Evolutionary conservation across 2,888 invertebrate species (phyloP).

Genomic region (Aphelenchoides bicaudatus): DNA sequence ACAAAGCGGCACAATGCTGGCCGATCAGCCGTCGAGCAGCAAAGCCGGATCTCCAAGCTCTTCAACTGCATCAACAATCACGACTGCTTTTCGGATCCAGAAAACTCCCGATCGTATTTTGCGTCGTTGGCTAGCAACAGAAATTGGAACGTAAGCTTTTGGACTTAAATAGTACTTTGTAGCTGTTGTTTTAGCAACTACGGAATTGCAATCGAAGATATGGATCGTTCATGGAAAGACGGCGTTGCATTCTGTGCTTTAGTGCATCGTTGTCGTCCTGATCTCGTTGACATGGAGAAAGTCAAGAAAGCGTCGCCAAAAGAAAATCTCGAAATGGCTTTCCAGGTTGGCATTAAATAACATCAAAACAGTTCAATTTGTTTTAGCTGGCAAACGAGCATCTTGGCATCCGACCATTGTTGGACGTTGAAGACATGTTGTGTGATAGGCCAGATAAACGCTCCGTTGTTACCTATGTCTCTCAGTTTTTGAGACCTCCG

Average conservation of each 20-base stretch:
- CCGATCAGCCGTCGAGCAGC: constrained; percentile 9
- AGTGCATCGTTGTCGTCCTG: constrained; percentile 56
- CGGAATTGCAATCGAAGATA: constrained; percentile 47
- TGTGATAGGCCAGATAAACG: constrained; percentile 58
- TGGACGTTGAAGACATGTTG: constrained; percentile 56
- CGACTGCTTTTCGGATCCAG: constrained; percentile 29
- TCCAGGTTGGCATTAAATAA: too few species aligned
- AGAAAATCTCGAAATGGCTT: constrained; percentile 57
- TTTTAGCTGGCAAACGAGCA: constrained; percentile 52
- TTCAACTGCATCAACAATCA: constrained; percentile 18
- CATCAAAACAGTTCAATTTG: too few species aligned
- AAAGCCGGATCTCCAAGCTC: constrained; percentile 23
- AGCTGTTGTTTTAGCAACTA: constrained; percentile 32
- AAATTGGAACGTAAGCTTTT: constrained; percentile 48
- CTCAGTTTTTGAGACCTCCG: constrained; percentile 48
- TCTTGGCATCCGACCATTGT: constrained; percentile 50
- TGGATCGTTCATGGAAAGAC: constrained; percentile 59
- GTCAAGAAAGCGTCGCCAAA: constrained; percentile 36
- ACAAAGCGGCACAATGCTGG: constrained; percentile 9
- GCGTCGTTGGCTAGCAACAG: constrained; percentile 55
- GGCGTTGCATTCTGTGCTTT: constrained; percentile 59
- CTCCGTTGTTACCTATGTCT: constrained; percentile 60
- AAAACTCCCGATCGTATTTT: constrained; percentile 52
- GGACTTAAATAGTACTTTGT: background rate
- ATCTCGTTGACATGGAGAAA: constrained; percentile 52